A percentile compares a stretch with the other conserved stretches of the same genome.
phyloP scores from a whole-genome alignment of 2,797 vertebrate species.

The Arrhamphus sclerolepis region DNA sequence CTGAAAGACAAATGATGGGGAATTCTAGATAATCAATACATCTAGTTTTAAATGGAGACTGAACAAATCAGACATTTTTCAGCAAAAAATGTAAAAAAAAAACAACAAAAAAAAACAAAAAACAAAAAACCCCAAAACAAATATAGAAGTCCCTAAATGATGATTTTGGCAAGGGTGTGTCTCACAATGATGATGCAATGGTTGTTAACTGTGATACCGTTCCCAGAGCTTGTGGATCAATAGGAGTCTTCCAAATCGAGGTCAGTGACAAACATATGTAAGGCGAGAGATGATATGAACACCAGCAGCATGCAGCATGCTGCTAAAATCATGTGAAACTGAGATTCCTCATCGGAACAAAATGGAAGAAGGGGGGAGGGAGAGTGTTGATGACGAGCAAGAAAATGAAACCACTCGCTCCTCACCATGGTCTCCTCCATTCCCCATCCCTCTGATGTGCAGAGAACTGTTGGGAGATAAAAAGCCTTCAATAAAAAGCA shows the following conservation, averaged over 20 bases:
- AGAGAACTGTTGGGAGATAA: constrained; percentile 41
- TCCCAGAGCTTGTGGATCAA: constrained; percentile 32
- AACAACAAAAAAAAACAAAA: too few species aligned
- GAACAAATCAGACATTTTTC: background rate
- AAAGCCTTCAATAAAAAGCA: constrained; percentile 59
- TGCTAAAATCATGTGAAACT: constrained; percentile 9
- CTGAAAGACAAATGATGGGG: constrained; percentile 14
- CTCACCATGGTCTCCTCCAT: constrained; percentile 26
- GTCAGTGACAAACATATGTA: background rate
- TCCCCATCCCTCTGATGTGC: constrained; percentile 21
- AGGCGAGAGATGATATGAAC: constrained; percentile 15
- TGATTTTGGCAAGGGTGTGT: background rate
- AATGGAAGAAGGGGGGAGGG: constrained; percentile 30
- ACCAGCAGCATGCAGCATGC: background rate
- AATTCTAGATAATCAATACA: constrained; percentile 12
- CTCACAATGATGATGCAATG: constrained; percentile 26
- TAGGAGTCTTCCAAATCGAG: constrained; percentile 20
- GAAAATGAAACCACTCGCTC: constrained; percentile 33
- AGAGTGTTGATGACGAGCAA: constrained; percentile 20
- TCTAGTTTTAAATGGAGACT: background rate
- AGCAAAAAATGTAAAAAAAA: too few species aligned
- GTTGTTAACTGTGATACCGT: background rate
- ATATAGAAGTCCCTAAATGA: background rate
- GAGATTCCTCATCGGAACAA: constrained; percentile 20
- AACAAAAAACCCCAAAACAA: too few species aligned